A percentile compares a stretch with the other conserved stretches of the same genome.
Evolutionary conservation across 2,888 invertebrate genomes (phyloP).

Genomic region (Tinea trinotella): DNA sequence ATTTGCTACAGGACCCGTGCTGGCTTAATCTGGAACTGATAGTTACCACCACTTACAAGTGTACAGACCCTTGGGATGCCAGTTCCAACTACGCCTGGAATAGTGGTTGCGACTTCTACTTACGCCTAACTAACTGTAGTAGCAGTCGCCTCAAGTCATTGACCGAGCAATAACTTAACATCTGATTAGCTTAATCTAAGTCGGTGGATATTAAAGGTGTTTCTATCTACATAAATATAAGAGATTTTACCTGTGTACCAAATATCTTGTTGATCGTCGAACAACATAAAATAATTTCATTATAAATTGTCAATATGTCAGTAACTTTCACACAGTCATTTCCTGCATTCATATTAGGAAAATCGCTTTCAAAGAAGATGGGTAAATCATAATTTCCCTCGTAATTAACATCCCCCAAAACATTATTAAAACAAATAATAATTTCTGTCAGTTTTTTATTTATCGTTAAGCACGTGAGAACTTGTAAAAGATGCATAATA

Average conservation of each 20-base stretch:
- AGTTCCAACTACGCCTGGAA: too few relatives aligned
- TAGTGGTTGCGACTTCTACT: too few relatives aligned
- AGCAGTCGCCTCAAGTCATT: too few relatives aligned
- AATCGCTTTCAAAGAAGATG: background rate
- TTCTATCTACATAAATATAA: too few relatives aligned
- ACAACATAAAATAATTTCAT: conserved; percentile 1
- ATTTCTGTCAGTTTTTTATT: background rate
- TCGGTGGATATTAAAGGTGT: too few relatives aligned
- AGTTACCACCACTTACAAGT: too few relatives aligned
- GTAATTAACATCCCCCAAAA: background rate
- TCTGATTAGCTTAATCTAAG: too few relatives aligned
- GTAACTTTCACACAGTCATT: background rate
- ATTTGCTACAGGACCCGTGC: too few relatives aligned
- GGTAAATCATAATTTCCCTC: background rate
- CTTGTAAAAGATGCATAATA: background rate
- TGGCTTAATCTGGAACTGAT: too few relatives aligned
- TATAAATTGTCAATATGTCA: background rate
- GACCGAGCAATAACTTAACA: too few relatives aligned
- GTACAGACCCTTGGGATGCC: too few relatives aligned
- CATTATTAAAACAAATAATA: background rate
- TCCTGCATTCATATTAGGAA: background rate
- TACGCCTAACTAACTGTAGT: too few relatives aligned
- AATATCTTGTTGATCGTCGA: background rate
- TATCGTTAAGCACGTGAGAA: background rate
- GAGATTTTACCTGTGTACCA: conserved; percentile 1